Evolutionary conservation across 2,113 vertebrate species (phyloP), one percentile per base, ranked within the genome.

Genomic region (Chloebia gouldiae): DNA sequence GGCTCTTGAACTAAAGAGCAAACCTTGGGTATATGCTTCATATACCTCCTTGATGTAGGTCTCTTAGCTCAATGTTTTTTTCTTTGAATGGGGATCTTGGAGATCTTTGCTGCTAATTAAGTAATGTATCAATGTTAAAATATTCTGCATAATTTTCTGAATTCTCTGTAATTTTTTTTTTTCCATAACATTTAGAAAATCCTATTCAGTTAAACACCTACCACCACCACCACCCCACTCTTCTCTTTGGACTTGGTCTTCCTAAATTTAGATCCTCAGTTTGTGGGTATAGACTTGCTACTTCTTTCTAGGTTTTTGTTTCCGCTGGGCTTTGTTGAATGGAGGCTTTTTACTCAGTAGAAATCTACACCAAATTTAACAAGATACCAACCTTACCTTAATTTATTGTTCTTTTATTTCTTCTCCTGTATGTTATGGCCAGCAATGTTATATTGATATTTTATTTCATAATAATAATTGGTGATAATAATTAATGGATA

Each of bases 301-400:
- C 3, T 42, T 87, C 7, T 60, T 93, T 25, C 9, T 25, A 54
- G 10, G 49, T 78, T 56, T 57, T 42, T 28, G 30, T 2, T 40
- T 81, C 11, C 6, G 1, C 7, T 54, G 13, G 5, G 10, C 2
- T 83, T 54, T 15, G 20, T 6, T 60, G 44, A 71, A 54, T 22
- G 40, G 9, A 40, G 9, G 3, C 0, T 44, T 80, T 83, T 59
- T 49, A 42, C 4, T 40, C 21, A 39, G 20, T 68, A 25, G 19
- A 25, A 40, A 20, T 22, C 33, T 49, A 27, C 10, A 28, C 6
- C 10, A 23, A 50, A 5, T 40, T 50, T 31, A 54, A 60, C 0
- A 0, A 37, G 33, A 45, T 0, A 0, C 7, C 15, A 59, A 44
- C 0, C 8, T 33, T 49, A 30, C 8, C 4, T 3, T 51, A 56